A percentile compares a stretch with the other conserved stretches of the same genome.
phyloP scores from a whole-genome alignment of 1,140 invertebrate species.

The Drosophila jambulina region DNA sequence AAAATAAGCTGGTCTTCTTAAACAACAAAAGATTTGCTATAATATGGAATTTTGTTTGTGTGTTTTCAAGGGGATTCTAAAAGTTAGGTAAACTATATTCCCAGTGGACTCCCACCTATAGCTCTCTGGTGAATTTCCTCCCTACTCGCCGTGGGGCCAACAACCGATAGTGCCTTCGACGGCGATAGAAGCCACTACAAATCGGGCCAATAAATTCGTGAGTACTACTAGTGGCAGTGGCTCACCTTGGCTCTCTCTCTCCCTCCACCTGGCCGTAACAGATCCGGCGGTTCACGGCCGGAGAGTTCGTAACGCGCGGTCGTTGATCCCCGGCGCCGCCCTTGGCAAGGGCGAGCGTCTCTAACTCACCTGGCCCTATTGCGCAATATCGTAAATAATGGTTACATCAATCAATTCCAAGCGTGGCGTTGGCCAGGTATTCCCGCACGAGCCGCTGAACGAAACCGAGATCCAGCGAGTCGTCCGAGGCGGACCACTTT shows the following conservation, averaged over 20 bases:
- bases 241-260: conserved; percentile 25
- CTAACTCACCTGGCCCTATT: conserved; percentile 10
- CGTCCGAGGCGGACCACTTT: conserved; percentile 20
- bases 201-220: conserved; percentile 1
- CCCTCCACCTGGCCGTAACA: conserved; percentile 12
- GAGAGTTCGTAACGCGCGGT: conserved; percentile 11
- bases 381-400: conserved; percentile 10
- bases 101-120: not conserved
- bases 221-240: conserved; percentile 10
- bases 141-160: conserved; percentile 7
- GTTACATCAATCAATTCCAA: conserved; percentile 25
- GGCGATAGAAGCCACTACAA: conserved; percentile 15
- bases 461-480: conserved; percentile 9
- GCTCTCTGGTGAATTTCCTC: conserved; percentile 5
- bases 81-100: not conserved
- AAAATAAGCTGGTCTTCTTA: not conserved
- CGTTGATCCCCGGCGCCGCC: conserved; percentile 14
- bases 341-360: conserved; percentile 24
- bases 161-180: conserved; percentile 28
- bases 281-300: conserved; percentile 20
- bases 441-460: conserved; percentile 6
- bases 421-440: conserved; percentile 7
- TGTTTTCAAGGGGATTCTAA: not conserved
- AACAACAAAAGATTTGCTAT: too few species aligned
- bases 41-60: too few species aligned